A percentile compares a stretch with the other conserved stretches of the same genome.
phyloP scores from a whole-genome alignment of 2,888 invertebrate species.

The Caenorhabditis plicata region DNA sequence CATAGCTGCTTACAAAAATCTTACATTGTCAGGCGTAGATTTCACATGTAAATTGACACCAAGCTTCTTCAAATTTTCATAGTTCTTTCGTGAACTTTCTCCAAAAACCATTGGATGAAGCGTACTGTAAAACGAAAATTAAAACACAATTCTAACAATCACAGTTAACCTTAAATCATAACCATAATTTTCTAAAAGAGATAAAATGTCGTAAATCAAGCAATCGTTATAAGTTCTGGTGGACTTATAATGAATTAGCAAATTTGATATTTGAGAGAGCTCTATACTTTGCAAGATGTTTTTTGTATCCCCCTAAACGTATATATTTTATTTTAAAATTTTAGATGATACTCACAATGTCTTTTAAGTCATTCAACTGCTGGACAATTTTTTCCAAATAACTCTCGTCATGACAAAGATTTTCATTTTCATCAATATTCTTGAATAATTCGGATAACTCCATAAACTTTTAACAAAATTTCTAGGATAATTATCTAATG shows the following conservation, averaged over 20 bases:
- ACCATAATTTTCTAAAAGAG: slow-evolving; percentile 18
- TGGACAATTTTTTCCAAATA: too few species aligned
- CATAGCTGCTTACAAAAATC: not conserved
- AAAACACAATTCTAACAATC: too few species aligned
- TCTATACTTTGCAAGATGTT: slow-evolving; percentile 7
- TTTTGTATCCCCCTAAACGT: slow-evolving; percentile 13
- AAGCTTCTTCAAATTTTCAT: slow-evolving; percentile 40
- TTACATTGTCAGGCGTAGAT: slow-evolving; percentile 44
- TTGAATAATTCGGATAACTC: too few species aligned
- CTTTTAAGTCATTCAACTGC: too few species aligned
- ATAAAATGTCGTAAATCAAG: slow-evolving; percentile 10
- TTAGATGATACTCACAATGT: too few species aligned
- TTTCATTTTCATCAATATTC: too few species aligned
- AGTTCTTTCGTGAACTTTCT: slow-evolving; percentile 32
- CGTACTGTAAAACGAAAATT: slow-evolving; percentile 14
- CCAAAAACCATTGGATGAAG: slow-evolving; percentile 49
- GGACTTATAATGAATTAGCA: slow-evolving; percentile 13
- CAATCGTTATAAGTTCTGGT: slow-evolving; percentile 13
- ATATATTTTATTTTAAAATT: not conserved
- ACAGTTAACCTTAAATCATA: slow-evolving; percentile 11
- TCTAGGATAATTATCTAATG: too few species aligned
- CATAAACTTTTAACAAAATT: too few species aligned
- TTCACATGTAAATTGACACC: slow-evolving; percentile 46
- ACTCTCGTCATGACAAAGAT: too few species aligned
- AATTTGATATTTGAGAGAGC: slow-evolving; percentile 10